Conservation (phyloP, 2,797 vertebrate genomes). For the Melanitta fusca region DNA sequence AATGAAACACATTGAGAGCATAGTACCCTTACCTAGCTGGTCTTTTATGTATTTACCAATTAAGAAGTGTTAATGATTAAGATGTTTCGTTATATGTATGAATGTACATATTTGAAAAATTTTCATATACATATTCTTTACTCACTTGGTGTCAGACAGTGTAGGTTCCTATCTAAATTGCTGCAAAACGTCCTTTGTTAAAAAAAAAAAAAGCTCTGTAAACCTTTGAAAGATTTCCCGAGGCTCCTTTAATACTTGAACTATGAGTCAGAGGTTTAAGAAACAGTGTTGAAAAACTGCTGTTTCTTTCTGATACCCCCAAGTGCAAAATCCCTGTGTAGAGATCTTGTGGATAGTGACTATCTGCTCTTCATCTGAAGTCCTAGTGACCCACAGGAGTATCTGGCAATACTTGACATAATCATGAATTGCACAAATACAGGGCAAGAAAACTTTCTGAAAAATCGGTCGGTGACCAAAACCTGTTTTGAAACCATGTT, state of each 20-base stretch:
- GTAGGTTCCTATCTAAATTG: constrained; percentile 5
- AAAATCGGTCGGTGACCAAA: background rate
- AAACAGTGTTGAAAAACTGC: background rate
- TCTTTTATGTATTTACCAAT: background rate
- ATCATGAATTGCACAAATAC: background rate
- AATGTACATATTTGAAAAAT: background rate
- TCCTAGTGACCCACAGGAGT: background rate
- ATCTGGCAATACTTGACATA: background rate
- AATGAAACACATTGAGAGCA: background rate
- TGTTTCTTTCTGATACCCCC: background rate
- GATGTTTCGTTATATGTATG: background rate
- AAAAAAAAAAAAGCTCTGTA: background rate
- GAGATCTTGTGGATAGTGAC: background rate
- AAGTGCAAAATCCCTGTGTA: background rate
- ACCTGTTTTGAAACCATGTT: background rate
- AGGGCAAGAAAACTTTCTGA: background rate
- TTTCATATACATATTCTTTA: background rate
- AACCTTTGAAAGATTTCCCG: background rate
- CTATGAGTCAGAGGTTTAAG: background rate
- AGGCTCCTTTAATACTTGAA: background rate
- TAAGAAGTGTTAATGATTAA: background rate
- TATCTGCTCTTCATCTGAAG: background rate
- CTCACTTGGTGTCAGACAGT: background rate
- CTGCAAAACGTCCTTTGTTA: background rate
- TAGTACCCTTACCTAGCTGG: background rate